A percentile compares a stretch with the other conserved stretches of the same genome.
Conservation (phyloP, 2,888 invertebrate species). For the Drosophila neonasuta region DNA sequence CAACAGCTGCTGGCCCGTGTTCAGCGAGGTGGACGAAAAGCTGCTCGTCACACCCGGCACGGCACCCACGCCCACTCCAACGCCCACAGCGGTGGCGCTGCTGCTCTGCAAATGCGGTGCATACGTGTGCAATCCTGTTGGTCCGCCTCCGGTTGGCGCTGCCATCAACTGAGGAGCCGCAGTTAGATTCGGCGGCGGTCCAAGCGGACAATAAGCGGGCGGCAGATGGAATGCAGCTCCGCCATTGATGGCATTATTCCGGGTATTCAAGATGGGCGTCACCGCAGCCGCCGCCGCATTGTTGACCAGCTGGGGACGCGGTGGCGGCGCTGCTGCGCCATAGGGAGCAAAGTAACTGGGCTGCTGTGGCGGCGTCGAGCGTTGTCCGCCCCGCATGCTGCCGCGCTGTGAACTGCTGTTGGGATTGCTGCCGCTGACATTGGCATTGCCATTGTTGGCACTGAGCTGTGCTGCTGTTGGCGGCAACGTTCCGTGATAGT, state of each 20-base stretch:
- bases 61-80: constrained; percentile 9
- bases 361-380: constrained; percentile 57
- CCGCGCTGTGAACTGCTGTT: constrained; percentile 39
- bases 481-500: constrained; percentile 34
- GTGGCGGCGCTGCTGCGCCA: constrained; percentile 56
- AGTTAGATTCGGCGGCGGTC: constrained; percentile 44
- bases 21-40: constrained; percentile 42
- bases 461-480: constrained; percentile 8
- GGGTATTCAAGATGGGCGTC: constrained; percentile 56
- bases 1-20: constrained; percentile 2
- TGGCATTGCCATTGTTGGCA: constrained; percentile 21
- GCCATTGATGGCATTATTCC: constrained; percentile 61
- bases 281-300: constrained; percentile 36
- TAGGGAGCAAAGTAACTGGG: constrained; percentile 45
- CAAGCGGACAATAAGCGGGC: constrained; percentile 66
- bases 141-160: neutral
- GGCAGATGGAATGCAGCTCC: constrained; percentile 64
- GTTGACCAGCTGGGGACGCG: constrained; percentile 60
- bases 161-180: constrained; percentile 52
- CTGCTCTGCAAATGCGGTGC: constrained; percentile 48
- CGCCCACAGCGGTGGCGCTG: constrained; percentile 36
- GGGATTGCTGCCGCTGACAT: constrained; percentile 11
- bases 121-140: constrained; percentile 57
- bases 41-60: constrained; percentile 27
- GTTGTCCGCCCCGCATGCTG: constrained; percentile 47